Conservation (phyloP, 2,888 invertebrate species). For the Prionchulus punctatus region DNA sequence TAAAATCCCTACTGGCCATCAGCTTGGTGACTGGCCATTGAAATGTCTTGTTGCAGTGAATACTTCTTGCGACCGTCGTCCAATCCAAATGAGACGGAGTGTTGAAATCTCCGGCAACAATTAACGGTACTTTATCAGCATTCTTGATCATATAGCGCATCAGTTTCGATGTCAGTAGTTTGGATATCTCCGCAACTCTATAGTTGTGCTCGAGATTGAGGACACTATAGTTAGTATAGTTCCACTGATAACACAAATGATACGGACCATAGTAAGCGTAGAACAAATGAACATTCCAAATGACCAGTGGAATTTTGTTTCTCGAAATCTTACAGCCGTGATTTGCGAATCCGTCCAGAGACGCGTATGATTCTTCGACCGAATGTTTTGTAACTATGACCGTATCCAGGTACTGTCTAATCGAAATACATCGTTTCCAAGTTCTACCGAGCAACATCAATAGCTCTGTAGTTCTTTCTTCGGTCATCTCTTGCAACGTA, state of each 20-base stretch:
- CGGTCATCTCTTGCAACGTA: constrained; percentile 16
- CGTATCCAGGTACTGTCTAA: no score
- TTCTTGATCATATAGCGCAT: no score
- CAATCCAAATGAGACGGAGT: constrained; percentile 24
- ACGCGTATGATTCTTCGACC: neutral
- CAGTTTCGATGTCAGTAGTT: no score
- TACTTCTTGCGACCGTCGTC: constrained; percentile 14
- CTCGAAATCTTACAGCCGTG: neutral
- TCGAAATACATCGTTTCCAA: neutral
- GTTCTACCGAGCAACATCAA: neutral
- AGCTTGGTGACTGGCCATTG: constrained; percentile 20
- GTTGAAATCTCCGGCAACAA: constrained; percentile 25
- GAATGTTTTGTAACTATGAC: neutral
- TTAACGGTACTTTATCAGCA: no score
- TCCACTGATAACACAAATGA: no score
- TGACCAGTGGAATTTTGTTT: neutral
- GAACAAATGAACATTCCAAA: neutral
- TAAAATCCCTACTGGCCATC: constrained; percentile 16
- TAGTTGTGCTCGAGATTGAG: no score
- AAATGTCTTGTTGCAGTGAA: constrained; percentile 19
- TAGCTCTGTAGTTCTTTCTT: neutral
- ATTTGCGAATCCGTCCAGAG: neutral
- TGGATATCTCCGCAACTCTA: no score
- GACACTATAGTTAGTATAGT: no score
- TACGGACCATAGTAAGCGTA: neutral